Percentiles rank a stretch among this genome's conserved stretches.
Conservation (phyloP, 53 echinoderm and acorn worm genomes). For the Apostichopus leukothele region DNA sequence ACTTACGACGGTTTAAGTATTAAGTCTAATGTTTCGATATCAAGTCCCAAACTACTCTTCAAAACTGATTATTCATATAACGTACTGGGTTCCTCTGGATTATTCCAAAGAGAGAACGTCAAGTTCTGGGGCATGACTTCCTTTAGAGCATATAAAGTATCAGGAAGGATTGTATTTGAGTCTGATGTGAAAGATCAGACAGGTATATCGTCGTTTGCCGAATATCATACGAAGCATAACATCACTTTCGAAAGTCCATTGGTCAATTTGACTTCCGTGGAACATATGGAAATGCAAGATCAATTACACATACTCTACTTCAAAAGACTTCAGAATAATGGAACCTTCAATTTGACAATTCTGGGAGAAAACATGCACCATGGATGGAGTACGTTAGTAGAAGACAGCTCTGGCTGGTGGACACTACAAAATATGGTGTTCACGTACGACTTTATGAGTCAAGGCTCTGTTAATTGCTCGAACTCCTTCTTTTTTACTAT, state of each 20-base stretch:
- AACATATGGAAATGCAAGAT: background rate
- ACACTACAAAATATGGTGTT: background rate
- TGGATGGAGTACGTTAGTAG: background rate
- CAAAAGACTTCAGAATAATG: background rate
- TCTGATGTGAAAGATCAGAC: background rate
- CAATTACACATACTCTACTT: background rate
- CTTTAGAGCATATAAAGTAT: background rate
- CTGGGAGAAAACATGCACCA: background rate
- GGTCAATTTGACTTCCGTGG: background rate
- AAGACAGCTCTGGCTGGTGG: background rate
- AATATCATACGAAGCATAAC: background rate
- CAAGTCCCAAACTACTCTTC: background rate
- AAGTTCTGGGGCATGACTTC: background rate
- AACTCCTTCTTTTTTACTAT: background rate
- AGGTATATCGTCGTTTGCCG: background rate
- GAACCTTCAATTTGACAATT: background rate
- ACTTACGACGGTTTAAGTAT: background rate
- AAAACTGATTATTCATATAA: background rate
- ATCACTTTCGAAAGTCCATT: background rate
- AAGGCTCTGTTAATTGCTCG: background rate
- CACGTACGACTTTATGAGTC: background rate
- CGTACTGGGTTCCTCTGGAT: background rate
- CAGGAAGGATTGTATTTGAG: background rate
- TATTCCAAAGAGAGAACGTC: background rate
- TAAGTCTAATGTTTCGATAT: background rate